phyloP scores from a whole-genome alignment of 2,797 vertebrate genomes.

The Phaenicophaeus curvirostris region DNA sequence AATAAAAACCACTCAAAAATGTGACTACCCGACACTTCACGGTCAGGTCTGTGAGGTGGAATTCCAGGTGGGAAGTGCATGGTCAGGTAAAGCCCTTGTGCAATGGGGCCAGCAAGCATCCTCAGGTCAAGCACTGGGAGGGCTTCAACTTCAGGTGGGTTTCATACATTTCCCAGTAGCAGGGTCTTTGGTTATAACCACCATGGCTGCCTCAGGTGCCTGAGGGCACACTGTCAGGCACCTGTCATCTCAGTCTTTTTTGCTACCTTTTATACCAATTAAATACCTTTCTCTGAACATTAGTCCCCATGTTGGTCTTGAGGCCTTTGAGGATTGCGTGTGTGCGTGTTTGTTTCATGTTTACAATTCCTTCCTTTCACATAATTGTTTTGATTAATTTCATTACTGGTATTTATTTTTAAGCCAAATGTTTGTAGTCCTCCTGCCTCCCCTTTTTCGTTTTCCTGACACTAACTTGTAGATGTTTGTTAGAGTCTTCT shows the following conservation, averaged over 20 bases:
- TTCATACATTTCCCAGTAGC: background rate
- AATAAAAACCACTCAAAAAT: background rate
- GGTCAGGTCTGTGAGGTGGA: background rate
- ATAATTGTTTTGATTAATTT: constrained; percentile 76
- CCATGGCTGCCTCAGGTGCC: background rate
- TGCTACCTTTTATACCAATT: constrained; percentile 79
- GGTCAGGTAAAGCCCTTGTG: background rate
- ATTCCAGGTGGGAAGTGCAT: background rate
- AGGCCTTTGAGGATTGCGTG: constrained; percentile 71
- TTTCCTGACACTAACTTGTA: constrained; percentile 78
- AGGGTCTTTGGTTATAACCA: background rate
- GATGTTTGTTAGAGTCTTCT: constrained; percentile 68
- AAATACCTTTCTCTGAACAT: constrained; percentile 83
- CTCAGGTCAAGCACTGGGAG: background rate
- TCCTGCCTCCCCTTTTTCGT: constrained; percentile 56
- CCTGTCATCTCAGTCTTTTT: constrained; percentile 56
- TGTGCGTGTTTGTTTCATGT: constrained; percentile 68
- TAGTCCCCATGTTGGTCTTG: constrained; percentile 68
- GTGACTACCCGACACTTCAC: background rate
- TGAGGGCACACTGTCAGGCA: background rate
- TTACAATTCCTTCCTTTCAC: constrained; percentile 76
- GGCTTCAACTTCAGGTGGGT: background rate
- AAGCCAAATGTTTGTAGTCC: constrained; percentile 79
- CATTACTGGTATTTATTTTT: constrained; percentile 84
- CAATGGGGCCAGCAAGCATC: background rate